These are phyloP conservation scores for Chalcosyrphus nemorum DNA, from an alignment of 2,888 invertebrate genomes.

Conservation along the genomic window DNA sequence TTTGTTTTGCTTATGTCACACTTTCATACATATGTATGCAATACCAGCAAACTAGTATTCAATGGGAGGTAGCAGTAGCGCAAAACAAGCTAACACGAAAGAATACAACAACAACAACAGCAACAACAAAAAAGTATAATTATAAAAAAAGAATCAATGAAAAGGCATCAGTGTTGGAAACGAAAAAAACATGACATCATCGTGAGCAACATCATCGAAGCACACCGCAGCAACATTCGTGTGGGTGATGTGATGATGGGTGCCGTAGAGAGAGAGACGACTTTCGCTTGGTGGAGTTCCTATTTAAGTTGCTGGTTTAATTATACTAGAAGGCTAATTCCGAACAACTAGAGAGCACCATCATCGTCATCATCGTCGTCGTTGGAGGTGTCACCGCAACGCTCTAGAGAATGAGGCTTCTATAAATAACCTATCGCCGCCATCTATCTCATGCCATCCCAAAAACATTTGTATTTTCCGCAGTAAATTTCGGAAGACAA, in stretches of 20 bases:
- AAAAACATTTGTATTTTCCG: constrained; percentile 48
- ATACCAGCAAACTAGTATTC: constrained; percentile 64
- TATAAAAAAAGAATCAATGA: constrained; percentile 69
- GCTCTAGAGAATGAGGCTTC: constrained; percentile 34
- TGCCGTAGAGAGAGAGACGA: constrained; percentile 30
- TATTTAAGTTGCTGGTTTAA: constrained; percentile 50
- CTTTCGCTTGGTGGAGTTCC: constrained; percentile 54
- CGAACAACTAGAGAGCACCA: constrained; percentile 26
- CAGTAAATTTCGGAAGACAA: constrained; percentile 48
- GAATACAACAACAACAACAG: too few relatives aligned
- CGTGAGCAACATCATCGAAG: constrained; percentile 54
- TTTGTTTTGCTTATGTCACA: constrained; percentile 72
- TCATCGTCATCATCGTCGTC: constrained; percentile 24
- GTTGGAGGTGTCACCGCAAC: constrained; percentile 60
- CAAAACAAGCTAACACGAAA: constrained; percentile 58
- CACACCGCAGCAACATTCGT: constrained; percentile 57
- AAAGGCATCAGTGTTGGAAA: constrained; percentile 62
- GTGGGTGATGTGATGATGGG: constrained; percentile 68
- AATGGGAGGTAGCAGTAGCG: constrained; percentile 65
- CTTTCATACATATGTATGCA: constrained; percentile 57
- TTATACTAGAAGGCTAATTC: constrained; percentile 57
- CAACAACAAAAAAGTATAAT: too few relatives aligned
- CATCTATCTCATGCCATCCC: constrained; percentile 40
- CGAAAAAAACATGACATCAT: constrained; percentile 67
- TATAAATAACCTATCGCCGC: constrained; percentile 54